Evolutionary conservation across 2,113 vertebrate species (phyloP), one percentile per base, ranked within the genome.

Genomic region (Brachyhypopomus occidentalis): DNA sequence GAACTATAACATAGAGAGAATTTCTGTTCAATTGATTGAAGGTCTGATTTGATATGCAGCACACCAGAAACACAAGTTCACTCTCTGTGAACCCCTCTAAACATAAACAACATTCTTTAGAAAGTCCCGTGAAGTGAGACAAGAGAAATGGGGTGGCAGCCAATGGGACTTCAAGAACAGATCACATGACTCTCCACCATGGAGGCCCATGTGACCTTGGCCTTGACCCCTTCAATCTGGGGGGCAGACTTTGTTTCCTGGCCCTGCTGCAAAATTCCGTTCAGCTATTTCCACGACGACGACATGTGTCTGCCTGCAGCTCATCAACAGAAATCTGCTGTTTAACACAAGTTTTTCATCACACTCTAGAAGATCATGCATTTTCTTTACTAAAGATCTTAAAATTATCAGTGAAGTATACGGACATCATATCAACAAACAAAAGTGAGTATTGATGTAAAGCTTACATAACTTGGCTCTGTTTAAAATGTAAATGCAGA

Each of bases 171-270:
- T 74, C 75, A 63, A 23, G 45, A 4, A 20, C 22, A n/a, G 55
- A 75, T 83, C 78, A 84, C 83, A 74, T 84, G 83, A 75, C 78
- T 79, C 83, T 52, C 55, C n/a, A 45, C 4, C 52, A 58, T 12
- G 63, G 77, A 80, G 83, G 77, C 81, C 67, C 64, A 72, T 45
- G 23, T 11, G 56, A 83, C 85, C 85, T 87, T 87, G 85, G 77
- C 77, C 85, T 80, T 86, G 85, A 84, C 83, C 85, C 77, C 30
- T 56, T 59, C 41, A 27, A 63, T 80, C 70, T 48, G 41, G 74
- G 56, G 38, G 78, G 67, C 77, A 75, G 62, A 69, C 77, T 77
- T 69, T 60, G 72, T 81, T 87, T 87, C 85, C 85, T 84, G 77
- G 79, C 80, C 55, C 74, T 59, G 19, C 80, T 20, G 27, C 77